phyloP scores from a whole-genome alignment of 2,113 vertebrate species.

The Aleadryas rufinucha region DNA sequence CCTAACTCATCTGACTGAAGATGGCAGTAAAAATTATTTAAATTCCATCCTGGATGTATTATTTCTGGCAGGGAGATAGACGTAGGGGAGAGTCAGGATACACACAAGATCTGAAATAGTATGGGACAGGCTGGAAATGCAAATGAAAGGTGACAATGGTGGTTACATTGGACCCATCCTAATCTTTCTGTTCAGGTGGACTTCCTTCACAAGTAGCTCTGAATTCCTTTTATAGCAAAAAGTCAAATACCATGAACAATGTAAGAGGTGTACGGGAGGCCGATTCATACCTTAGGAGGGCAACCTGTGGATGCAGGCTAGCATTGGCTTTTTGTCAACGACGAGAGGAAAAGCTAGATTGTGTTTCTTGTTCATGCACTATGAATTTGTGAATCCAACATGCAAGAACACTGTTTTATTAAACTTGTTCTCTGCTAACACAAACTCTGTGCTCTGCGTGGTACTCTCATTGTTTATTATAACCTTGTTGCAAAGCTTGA shows the following conservation, averaged over 20 bases:
- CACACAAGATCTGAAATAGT: background rate
- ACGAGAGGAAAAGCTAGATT: background rate
- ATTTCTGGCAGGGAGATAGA: background rate
- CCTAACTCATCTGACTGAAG: background rate
- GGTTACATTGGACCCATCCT: background rate
- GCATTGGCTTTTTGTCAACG: background rate
- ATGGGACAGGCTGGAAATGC: background rate
- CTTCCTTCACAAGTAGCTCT: background rate
- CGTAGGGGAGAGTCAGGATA: rapidly evolving
- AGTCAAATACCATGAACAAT: background rate
- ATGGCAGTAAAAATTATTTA: background rate
- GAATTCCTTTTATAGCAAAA: background rate
- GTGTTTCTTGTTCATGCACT: background rate
- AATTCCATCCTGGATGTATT: background rate
- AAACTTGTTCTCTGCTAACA: background rate
- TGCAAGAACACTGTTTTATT: background rate
- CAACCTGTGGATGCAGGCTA: background rate
- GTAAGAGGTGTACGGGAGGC: background rate
- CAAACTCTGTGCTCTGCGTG: background rate
- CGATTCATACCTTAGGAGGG: rapidly evolving
- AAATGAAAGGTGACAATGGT: background rate
- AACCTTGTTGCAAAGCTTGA: background rate
- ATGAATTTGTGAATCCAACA: background rate
- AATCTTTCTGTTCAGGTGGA: background rate
- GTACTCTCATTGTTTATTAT: background rate